Conservation (phyloP, 2,888 invertebrate species). For the Acrobasis suavella region DNA sequence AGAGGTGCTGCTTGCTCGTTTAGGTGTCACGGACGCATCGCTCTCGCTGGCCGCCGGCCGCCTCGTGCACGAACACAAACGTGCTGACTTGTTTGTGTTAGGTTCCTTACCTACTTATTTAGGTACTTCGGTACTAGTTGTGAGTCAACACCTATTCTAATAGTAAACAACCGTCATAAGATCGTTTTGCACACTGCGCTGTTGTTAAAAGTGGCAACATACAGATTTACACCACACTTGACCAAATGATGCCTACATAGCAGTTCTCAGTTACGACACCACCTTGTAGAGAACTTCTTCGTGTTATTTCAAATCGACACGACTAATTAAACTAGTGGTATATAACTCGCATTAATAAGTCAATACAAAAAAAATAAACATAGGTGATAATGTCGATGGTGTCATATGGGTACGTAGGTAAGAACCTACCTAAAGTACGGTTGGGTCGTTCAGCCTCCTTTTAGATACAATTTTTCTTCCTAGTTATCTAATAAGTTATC, state of each 20-base stretch:
- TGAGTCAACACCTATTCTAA: constrained; percentile 56
- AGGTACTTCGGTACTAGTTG: constrained; percentile 37
- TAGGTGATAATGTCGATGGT: too few relatives aligned
- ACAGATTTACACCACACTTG: constrained; percentile 11
- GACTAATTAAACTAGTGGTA: too few relatives aligned
- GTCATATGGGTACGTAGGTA: too few relatives aligned
- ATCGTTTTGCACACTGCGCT: constrained; percentile 36
- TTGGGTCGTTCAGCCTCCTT: too few relatives aligned
- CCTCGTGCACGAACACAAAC: constrained; percentile 58
- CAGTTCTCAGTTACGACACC: neutral
- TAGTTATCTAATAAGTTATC: too few relatives aligned
- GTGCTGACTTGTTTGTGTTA: constrained; percentile 58
- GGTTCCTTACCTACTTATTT: constrained; percentile 49
- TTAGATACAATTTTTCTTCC: too few relatives aligned
- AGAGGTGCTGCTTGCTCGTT: constrained; percentile 77
- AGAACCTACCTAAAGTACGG: too few relatives aligned
- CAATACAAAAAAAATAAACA: too few relatives aligned
- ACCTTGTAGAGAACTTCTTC: neutral
- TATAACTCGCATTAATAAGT: too few relatives aligned
- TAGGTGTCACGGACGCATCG: constrained; percentile 76
- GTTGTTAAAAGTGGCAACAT: constrained; percentile 22
- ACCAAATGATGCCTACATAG: constrained; percentile 11
- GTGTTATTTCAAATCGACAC: too few relatives aligned
- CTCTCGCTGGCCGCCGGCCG: constrained; percentile 49
- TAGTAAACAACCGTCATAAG: constrained; percentile 41